phyloP scores from a whole-genome alignment of 2,113 vertebrate species.

The Hipposideros armiger region DNA sequence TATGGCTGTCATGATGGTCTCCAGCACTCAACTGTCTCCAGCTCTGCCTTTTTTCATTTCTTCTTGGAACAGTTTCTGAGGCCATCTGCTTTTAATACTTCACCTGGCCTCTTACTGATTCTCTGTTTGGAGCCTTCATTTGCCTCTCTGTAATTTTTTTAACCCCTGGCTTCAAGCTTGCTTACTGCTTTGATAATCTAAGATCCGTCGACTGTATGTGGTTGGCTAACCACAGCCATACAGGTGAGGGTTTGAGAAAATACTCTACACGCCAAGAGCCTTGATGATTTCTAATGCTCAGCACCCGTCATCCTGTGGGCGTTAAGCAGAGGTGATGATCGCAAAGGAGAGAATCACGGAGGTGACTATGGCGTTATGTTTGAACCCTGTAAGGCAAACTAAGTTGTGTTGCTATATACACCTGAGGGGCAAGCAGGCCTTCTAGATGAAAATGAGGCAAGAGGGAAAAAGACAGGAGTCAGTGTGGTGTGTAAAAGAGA shows the following conservation, averaged over 20 bases:
- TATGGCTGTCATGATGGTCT: background rate
- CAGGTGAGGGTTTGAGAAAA: background rate
- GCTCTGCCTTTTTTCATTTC: background rate
- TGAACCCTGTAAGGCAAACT: constrained; percentile 5
- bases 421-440: background rate
- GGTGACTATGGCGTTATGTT: background rate
- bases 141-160: constrained; percentile 16
- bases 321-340: background rate
- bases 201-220: background rate
- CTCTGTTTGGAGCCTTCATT: background rate
- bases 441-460: background rate
- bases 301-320: background rate
- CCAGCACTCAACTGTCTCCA: background rate
- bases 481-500: no score
- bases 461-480: background rate
- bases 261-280: background rate
- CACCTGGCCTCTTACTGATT: background rate
- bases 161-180: background rate
- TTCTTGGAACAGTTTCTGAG: background rate
- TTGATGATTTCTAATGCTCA: background rate
- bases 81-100: constrained; percentile 26
- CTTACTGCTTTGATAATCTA: background rate
- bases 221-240: background rate
- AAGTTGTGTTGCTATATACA: background rate
- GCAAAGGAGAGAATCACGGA: no score